Evolutionary conservation across 2,113 vertebrate species (phyloP), one percentile per base, ranked within the genome.

Genomic region (Protobothrops flavoviridis): DNA sequence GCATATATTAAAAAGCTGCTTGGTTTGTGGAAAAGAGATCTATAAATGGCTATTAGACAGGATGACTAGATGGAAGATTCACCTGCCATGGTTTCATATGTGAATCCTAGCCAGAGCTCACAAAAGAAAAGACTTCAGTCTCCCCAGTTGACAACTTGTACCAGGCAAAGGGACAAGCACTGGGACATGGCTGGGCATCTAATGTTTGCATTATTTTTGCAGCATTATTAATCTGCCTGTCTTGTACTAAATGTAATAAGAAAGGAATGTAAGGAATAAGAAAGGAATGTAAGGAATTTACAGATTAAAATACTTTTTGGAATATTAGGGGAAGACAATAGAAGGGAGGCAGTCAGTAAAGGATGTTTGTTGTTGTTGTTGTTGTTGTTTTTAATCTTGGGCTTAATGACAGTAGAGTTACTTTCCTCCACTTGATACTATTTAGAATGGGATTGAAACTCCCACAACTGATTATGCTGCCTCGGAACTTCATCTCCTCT

Each of bases 21-120:
- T 33, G 20, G 88, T 85, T 93, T n/a, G 3, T 86, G 45, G 29
- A 81, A 55, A n/a, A 89, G 12, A 13, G 48, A 24, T 53, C 59
- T 89, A 74, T 74, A 61, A 85, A 93, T 85, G 69, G 11, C 69
- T 93, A 90, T 85, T 90, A 90, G 21, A 55, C 4, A 26, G 39
- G 45, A 93, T 56, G 85, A 90, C 55, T 93, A 39, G 85, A 39
- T 61, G 29, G 88, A 93, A 85, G 29, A 39, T 93, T 90, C 52
- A 24, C 26, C 74, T 89, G 6, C 5, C 13, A 53, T 50, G 33
- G 39, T 57, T 93, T 64, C 52, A 50, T 85, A 85, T 89, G 52
- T 85, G 87, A 64, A 64, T 85, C 26, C 1, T 1, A 24, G 92
- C 69, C 69, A 90, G 74, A 33, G 43, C 33, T 89, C 88, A 93